Conservation (phyloP, 1,140 invertebrate species). For the Sycobia sp. region DNA sequence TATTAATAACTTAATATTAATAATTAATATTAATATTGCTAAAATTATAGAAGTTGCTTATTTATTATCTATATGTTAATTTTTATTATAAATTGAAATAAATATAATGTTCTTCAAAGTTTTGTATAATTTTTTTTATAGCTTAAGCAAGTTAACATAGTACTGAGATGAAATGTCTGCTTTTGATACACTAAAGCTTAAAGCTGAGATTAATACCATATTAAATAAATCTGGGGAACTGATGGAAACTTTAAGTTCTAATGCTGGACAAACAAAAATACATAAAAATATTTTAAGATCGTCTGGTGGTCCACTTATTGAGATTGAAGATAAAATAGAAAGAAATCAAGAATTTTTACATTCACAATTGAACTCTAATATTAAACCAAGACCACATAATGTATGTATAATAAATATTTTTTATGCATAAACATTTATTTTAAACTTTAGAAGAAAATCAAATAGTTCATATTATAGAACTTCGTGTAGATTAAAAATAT, state of each 20-base stretch:
- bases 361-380: not conserved
- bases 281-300: conserved; percentile 7
- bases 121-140: not conserved
- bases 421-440: not conserved
- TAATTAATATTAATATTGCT: too few relatives aligned
- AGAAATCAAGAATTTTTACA: not conserved
- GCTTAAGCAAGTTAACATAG: not conserved
- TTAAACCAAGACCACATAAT: conserved; percentile 36
- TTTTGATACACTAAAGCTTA: conserved; percentile 17
- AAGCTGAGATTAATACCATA: conserved; percentile 24
- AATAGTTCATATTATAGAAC: too few relatives aligned
- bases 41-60: too few relatives aligned
- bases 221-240: not conserved
- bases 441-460: not conserved
- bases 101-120: too few relatives aligned
- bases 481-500: too few relatives aligned
- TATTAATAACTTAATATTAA: too few relatives aligned
- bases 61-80: not conserved
- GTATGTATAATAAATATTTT: conserved; percentile 21
- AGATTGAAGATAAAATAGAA: not conserved
- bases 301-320: not conserved
- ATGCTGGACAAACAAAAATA: too few relatives aligned
- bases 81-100: not conserved
- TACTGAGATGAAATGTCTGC: conserved; percentile 20
- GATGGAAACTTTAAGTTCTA: not conserved